These are phyloP conservation scores for Pedetes capensis DNA, from an alignment of 2,113 vertebrate species.

Conservation along the genomic window DNA sequence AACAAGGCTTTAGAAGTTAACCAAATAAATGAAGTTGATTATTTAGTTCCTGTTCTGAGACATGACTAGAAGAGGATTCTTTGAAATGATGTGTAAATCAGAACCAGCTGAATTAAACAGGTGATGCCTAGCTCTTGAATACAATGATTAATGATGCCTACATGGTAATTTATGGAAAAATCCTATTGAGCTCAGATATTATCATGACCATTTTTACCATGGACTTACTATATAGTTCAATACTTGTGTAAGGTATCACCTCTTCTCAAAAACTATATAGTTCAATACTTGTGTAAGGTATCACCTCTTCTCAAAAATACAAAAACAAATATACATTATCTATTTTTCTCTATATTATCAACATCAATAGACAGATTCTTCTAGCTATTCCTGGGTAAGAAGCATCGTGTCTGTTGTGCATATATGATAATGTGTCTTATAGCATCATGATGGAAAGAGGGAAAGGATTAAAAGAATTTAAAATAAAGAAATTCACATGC, in stretches of 20 bases:
- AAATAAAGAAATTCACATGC: conserved; percentile 5
- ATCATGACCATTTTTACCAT: conserved; percentile 79
- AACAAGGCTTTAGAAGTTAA: background rate
- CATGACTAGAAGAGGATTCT: conserved; percentile 56
- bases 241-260: conserved; percentile 51
- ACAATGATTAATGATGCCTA: conserved; percentile 81
- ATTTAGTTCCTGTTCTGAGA: conserved; percentile 13
- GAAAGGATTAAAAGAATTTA: background rate
- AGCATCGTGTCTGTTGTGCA: background rate
- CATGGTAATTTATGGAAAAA: conserved; percentile 83
- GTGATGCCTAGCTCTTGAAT: conserved; percentile 79
- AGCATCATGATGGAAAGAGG: background rate
- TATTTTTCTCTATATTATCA: conserved; percentile 46
- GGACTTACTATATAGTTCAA: conserved; percentile 43
- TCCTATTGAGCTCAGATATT: conserved; percentile 75
- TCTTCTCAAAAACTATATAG: conserved; percentile 18
- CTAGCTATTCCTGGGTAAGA: background rate
- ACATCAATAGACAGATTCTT: background rate
- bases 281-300: conserved; percentile 59
- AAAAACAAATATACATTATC: conserved; percentile 54
- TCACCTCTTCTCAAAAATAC: conserved; percentile 24
- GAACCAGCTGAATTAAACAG: conserved; percentile 82
- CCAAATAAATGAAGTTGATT: background rate
- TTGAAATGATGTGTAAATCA: conserved; percentile 80
- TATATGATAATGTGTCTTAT: background rate